Base-by-base conservation (phyloP, 2,888 invertebrate species). In the Acleris laterana region DNA sequence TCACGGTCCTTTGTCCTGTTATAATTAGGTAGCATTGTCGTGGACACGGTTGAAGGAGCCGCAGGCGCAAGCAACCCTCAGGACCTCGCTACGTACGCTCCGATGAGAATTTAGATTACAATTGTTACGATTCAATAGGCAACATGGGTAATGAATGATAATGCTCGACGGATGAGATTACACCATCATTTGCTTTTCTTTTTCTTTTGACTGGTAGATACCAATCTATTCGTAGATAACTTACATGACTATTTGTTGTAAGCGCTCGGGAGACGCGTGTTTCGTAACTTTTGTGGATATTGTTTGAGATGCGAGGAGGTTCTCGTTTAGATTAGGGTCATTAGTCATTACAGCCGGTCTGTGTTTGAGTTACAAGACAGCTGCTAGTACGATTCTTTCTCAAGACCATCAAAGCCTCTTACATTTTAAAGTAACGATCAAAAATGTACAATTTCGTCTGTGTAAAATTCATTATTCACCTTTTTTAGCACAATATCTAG, bases 31-130 rank as follows among this genome's bases (percentile, higher is more conserved):
- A 81, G 85, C 83, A 88, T 89, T 90, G 88, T 90, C 78, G 83
- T 82, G 81, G 90, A 80, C 86, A 89, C 84, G 91, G 77, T 82
- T 74, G 80, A 82, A 76, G 73, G 84, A 74, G 69, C 75, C 73
- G 71, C 80, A 83, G 77, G 79, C 75, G 76, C 77, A 87, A 81
- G 81, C 74, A 80, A 82, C 88, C 87, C 86, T 81, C 81, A 78
- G 88, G 85, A 86, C 79, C 72, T 53, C 57, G 51, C 48, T 62
- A 71, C 75, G 76, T 75, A 80, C 79, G 69, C 78, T 76, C 80
- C 83, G 79, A 88, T 85, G 82, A 83, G 88, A 90, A 90, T 90
- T 84, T 84, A 87, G 85, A 90, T 91, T 87, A 82, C 74, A 76
- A 77, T 80, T 79, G 77, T 81, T 82, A 78, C 82, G 77, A 82